Conservation (phyloP, 2,797 vertebrate species). For the Vireo griseus region DNA sequence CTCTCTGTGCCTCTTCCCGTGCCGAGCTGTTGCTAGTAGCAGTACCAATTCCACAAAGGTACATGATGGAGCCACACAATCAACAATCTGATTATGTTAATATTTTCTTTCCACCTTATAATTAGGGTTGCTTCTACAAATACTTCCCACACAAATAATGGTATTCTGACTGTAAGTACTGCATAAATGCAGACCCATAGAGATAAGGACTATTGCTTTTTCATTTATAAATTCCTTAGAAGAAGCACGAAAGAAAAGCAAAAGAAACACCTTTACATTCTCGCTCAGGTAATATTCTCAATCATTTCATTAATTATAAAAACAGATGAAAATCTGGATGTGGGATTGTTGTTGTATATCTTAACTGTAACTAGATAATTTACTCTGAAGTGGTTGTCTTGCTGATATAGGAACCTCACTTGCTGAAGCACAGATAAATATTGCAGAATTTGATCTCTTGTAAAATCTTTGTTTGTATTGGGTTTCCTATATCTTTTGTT, state of each 20-base stretch:
- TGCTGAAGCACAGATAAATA: not conserved
- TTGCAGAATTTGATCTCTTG: not conserved
- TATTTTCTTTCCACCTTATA: not conserved
- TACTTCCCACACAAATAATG: not conserved
- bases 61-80: not conserved
- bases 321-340: not conserved
- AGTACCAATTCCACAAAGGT: not conserved
- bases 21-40: not conserved
- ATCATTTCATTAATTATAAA: not conserved
- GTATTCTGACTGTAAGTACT: not conserved
- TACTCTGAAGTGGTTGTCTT: not conserved
- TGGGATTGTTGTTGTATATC: not conserved
- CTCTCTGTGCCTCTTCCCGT: fast-evolving
- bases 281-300: not conserved
- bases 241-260: not conserved
- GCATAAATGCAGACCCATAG: not conserved
- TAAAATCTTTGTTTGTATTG: not conserved
- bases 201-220: not conserved
- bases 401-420: not conserved
- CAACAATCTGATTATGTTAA: not conserved
- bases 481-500: not conserved
- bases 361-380: not conserved
- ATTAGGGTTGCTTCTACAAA: not conserved
- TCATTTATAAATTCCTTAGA: not conserved
- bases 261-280: not conserved